Conservation (phyloP, 1,140 invertebrate species). For the Lordiphosa collinella region DNA sequence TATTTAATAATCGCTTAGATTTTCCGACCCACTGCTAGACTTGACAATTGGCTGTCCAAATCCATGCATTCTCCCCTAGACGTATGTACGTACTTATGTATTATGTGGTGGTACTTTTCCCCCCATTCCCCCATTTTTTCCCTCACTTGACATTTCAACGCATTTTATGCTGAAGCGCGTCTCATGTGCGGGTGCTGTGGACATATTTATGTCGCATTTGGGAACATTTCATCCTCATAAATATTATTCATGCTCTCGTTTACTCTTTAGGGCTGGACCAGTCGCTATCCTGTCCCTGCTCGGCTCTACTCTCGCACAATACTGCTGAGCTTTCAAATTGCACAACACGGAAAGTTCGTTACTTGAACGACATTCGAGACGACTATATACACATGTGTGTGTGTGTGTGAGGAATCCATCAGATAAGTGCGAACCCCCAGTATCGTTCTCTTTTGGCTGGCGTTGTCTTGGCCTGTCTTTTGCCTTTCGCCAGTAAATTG, state of each 20-base stretch:
- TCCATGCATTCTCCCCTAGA: too few relatives aligned
- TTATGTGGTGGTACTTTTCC: slow-evolving; percentile 8
- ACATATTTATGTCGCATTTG: slow-evolving; percentile 79
- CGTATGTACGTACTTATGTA: background rate
- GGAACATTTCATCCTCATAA: slow-evolving; percentile 79
- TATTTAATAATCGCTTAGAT: too few relatives aligned
- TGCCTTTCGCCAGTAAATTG: slow-evolving; percentile 70
- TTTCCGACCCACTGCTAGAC: too few relatives aligned
- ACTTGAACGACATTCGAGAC: slow-evolving; percentile 57
- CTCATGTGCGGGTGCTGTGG: slow-evolving; percentile 74
- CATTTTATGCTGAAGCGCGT: slow-evolving; percentile 62
- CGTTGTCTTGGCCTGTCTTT: slow-evolving; percentile 3
- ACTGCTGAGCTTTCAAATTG: slow-evolving; percentile 67
- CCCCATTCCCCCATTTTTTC: background rate
- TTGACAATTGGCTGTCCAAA: too few relatives aligned
- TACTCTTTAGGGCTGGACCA: slow-evolving; percentile 34
- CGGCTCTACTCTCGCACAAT: slow-evolving; percentile 12
- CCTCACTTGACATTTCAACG: slow-evolving; percentile 45
- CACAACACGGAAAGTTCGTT: slow-evolving; percentile 57
- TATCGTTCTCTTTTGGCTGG: slow-evolving; percentile 1
- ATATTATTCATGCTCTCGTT: slow-evolving; percentile 78
- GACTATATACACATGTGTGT: slow-evolving; percentile 28
- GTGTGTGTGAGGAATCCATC: slow-evolving; percentile 51
- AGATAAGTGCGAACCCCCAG: slow-evolving; percentile 55
- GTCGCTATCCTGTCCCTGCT: background rate